phyloP scores from a whole-genome alignment of 2,797 vertebrate genomes.

The Poecilia gillii region DNA sequence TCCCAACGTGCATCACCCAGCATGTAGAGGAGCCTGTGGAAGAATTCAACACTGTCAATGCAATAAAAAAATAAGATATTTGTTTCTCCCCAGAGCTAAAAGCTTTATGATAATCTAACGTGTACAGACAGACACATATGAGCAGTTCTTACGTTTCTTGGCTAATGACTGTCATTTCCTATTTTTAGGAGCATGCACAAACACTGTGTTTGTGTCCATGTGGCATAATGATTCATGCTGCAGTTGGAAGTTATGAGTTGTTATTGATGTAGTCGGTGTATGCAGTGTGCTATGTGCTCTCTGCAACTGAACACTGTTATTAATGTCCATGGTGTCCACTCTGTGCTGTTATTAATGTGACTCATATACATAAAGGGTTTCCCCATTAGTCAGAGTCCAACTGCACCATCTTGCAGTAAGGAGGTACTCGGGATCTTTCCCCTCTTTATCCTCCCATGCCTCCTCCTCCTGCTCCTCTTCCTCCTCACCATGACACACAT shows the following conservation, averaged over 20 bases:
- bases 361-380: constrained; percentile 78
- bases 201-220: constrained; percentile 33
- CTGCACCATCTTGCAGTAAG: constrained; percentile 63
- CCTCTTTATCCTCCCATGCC: constrained; percentile 14
- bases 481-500: neutral
- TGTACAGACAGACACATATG: constrained; percentile 10
- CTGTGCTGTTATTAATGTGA: constrained; percentile 80
- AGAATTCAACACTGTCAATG: constrained; percentile 24
- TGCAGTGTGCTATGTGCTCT: constrained; percentile 53
- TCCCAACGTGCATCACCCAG: constrained; percentile 61
- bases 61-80: constrained; percentile 35
- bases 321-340: constrained; percentile 71
- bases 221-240: constrained; percentile 56
- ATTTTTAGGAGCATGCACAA: constrained; percentile 36
- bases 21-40: constrained; percentile 52
- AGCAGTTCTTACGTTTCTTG: constrained; percentile 20
- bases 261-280: constrained; percentile 65
- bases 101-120: constrained; percentile 29
- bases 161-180: constrained; percentile 37
- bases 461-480: constrained; percentile 5
- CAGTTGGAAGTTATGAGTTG: constrained; percentile 56
- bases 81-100: constrained; percentile 30
- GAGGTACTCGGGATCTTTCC: constrained; percentile 36
- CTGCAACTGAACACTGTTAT: constrained; percentile 63
- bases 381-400: constrained; percentile 80